Evolutionary conservation across 2,113 vertebrate species (phyloP), one percentile per base, ranked within the genome.

Genomic region (Anarrhichthys ocellatus): DNA sequence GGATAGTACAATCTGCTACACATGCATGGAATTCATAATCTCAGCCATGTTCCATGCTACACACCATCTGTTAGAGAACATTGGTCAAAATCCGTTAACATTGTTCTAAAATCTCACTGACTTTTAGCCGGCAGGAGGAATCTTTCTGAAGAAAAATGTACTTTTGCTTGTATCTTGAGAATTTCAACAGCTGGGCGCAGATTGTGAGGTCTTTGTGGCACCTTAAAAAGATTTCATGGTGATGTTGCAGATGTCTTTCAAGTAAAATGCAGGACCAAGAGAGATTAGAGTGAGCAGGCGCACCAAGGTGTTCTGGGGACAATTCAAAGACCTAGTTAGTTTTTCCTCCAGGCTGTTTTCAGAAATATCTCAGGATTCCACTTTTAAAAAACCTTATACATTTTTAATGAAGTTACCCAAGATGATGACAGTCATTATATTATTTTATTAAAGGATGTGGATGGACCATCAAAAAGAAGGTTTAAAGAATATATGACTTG

Each of bases 1-100:
- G 17, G 56, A 71, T 5, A 9, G 40, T 18, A 68, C 71, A 83
- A 61, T 86, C 77, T 22, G 82, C 73, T 10, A 72, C 78, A 83
- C 46, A 24, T 84, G 74, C 46, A 24, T 84, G 74, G 42, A 80
- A 27, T 62, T 65, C 44, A 67, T 92, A 89, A 91, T 89, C 90
- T 79, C 73, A 22, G 58, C 32, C 65, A 66, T 76, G 76, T 54
- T 75, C 86, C 58, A 91, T 83, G 46, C 36, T 82, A 73, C 72
- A 81, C 70, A 73, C 83, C 88, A 90, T 91, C 90, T 91, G 88
- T 70, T 72, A 18, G 14, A 81, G 44, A 58, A 24, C 27, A 67
- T 14, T 5, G 17, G 42, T 78, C 56, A 63, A 32, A 82, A 65
- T 76, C 46, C 13, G 6, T 36, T 3, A 48, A 36, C 32, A 62